These are phyloP conservation scores for Phalera bucephala DNA, from an alignment of 2,888 invertebrate genomes.

Conservation along the genomic window DNA sequence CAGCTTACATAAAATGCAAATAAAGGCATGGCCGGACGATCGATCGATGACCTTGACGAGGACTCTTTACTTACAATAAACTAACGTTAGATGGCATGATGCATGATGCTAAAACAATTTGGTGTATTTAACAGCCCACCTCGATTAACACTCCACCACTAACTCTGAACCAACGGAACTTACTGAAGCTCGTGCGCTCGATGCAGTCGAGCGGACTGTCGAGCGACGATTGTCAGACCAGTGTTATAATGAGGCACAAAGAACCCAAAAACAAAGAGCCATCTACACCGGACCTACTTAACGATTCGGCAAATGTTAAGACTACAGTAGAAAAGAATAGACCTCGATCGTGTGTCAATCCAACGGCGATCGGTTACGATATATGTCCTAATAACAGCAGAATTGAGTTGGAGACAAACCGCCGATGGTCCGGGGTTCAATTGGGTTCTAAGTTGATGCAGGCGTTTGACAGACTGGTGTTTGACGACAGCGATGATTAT, in stretches of 20 bases:
- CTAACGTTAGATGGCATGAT: conserved; percentile 66
- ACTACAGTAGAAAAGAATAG: conserved; percentile 81
- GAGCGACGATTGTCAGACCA: conserved; percentile 79
- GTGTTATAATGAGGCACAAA: conserved; percentile 78
- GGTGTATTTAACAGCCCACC: conserved; percentile 81
- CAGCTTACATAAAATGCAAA: conserved; percentile 82
- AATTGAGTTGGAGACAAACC: conserved; percentile 76
- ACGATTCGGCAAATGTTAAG: conserved; percentile 80
- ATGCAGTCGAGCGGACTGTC: conserved; percentile 82
- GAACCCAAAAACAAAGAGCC: conserved; percentile 76
- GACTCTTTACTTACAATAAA: conserved; percentile 41
- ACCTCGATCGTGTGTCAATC: conserved; percentile 88
- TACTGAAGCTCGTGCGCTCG: conserved; percentile 82
- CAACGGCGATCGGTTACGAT: conserved; percentile 72
- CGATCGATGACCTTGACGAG: conserved; percentile 46
- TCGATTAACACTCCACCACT: conserved; percentile 79
- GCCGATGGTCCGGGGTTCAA: conserved; percentile 89
- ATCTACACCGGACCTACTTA: conserved; percentile 83
- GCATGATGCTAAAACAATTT: conserved; percentile 77
- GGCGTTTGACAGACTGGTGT: conserved; percentile 87
- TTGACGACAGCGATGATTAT: conserved; percentile 87
- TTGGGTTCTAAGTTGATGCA: conserved; percentile 88
- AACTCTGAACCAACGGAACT: conserved; percentile 83
- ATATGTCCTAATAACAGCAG: conserved; percentile 76
- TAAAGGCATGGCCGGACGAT: conserved; percentile 56